Evolutionary conservation across 2,888 invertebrate species (phyloP).

Genomic region (Drosophila phalerata): DNA sequence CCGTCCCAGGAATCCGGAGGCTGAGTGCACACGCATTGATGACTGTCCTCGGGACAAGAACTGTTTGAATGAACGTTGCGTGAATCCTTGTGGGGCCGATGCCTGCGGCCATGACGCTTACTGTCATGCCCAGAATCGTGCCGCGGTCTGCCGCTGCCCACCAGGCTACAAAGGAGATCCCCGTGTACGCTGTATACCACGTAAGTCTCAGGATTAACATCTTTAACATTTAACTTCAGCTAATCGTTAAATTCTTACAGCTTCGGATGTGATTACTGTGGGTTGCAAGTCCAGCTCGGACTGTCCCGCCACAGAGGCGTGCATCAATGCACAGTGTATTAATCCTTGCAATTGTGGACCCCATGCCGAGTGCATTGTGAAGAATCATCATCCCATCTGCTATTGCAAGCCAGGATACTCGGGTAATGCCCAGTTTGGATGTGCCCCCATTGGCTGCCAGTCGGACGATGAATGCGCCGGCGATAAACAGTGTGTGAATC

Average conservation of each 20-base stretch:
- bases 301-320: conserved; percentile 93
- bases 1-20: conserved; percentile 77
- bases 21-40: conserved; percentile 92
- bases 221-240: rapidly evolving
- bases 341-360: conserved; percentile 94
- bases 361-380: conserved; percentile 92
- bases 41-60: conserved; percentile 92
- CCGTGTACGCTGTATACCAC: conserved; percentile 90
- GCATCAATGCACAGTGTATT: conserved; percentile 92
- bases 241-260: conserved; percentile 80
- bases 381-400: conserved; percentile 94
- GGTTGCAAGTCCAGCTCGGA: conserved; percentile 93
- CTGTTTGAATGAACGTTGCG: conserved; percentile 91
- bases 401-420: conserved; percentile 93
- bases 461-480: conserved; percentile 93
- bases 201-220: conserved; percentile 87
- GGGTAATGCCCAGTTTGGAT: conserved; percentile 94
- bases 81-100: conserved; percentile 91
- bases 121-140: conserved; percentile 92
- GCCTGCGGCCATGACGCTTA: conserved; percentile 93
- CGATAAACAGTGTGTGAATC: conserved; percentile 93
- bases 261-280: conserved; percentile 87
- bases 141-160: conserved; percentile 93
- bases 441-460: conserved; percentile 92
- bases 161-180: conserved; percentile 91